These are phyloP conservation scores for Archips xylosteana DNA, from an alignment of 2,888 invertebrate species.

Conservation along the genomic window DNA sequence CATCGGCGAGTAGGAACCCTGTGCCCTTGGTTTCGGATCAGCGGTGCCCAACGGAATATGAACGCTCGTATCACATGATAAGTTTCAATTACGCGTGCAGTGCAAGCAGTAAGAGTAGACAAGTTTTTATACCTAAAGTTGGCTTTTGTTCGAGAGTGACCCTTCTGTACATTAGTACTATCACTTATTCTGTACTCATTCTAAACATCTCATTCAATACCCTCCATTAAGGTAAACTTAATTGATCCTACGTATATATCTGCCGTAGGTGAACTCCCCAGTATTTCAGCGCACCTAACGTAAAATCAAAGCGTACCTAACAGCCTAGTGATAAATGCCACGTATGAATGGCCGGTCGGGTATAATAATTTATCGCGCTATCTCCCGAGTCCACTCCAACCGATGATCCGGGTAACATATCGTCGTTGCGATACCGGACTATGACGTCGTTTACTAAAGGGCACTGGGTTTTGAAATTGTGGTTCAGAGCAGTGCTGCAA, in stretches of 20 bases:
- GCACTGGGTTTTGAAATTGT: conserved; percentile 26
- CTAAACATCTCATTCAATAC: background rate
- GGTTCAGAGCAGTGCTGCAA: background rate
- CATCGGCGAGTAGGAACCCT: too few species aligned
- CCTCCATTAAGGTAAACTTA: background rate
- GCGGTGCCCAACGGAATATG: too few species aligned
- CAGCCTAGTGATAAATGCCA: conserved; percentile 40
- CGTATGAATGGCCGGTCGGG: conserved; percentile 38
- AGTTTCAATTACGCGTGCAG: too few species aligned
- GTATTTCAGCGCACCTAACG: conserved; percentile 26
- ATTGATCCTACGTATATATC: background rate
- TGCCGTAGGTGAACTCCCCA: background rate
- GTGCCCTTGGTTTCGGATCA: too few species aligned
- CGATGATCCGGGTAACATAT: conserved; percentile 42
- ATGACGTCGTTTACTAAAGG: conserved; percentile 38
- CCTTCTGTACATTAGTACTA: too few species aligned
- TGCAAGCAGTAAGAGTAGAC: too few species aligned
- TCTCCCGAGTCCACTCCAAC: conserved; percentile 41
- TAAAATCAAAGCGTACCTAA: conserved; percentile 39
- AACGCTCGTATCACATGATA: too few species aligned
- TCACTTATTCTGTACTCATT: too few species aligned
- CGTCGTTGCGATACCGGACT: conserved; percentile 35
- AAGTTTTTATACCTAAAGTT: too few species aligned
- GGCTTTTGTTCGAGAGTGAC: too few species aligned
- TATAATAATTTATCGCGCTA: conserved; percentile 42